A percentile compares a stretch with the other conserved stretches of the same genome.
phyloP scores from a whole-genome alignment of 2,113 vertebrate genomes.

The Regulus satrapa region DNA sequence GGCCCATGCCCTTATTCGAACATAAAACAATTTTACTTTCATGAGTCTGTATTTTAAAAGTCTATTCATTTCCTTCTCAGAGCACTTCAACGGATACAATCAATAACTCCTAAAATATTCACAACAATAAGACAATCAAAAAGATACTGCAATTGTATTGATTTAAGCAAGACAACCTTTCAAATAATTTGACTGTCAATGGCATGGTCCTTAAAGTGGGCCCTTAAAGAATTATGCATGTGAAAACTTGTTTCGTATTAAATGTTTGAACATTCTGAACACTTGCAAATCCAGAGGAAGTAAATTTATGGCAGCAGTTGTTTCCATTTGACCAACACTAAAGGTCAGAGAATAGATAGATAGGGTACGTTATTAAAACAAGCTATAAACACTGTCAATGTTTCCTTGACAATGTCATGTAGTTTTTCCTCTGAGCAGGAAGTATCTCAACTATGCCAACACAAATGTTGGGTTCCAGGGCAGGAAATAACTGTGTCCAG shows the following conservation, averaged over 20 bases:
- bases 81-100: background rate
- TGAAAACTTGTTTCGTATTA: background rate
- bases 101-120: constrained; percentile 20
- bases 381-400: background rate
- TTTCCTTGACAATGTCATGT: constrained; percentile 45
- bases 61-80: background rate
- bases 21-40: background rate
- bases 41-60: background rate
- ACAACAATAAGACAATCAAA: background rate
- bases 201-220: background rate
- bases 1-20: background rate
- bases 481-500: background rate
- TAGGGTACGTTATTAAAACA: background rate
- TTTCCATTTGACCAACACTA: background rate
- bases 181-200: background rate
- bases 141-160: background rate
- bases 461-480: background rate
- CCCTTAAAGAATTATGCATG: background rate
- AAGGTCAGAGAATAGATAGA: constrained; percentile 12
- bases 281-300: background rate
- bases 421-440: constrained; percentile 19
- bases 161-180: background rate
- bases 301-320: background rate
- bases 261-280: background rate
- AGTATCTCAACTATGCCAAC: background rate